These are phyloP conservation scores for Atherinosoma microstoma DNA, from an alignment of 2,797 vertebrate genomes.

Conservation along the genomic window DNA sequence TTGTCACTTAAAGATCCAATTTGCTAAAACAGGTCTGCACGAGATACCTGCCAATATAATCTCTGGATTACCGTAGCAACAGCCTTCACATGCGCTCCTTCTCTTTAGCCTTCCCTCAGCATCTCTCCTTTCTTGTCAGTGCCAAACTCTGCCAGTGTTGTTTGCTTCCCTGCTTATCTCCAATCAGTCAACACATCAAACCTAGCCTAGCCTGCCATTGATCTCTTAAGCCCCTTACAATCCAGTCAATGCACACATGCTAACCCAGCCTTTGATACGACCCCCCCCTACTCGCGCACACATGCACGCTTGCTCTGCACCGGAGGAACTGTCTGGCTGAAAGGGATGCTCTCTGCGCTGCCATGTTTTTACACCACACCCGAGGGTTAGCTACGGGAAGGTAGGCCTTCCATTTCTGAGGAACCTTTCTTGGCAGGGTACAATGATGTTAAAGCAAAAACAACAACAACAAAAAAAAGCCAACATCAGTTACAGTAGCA, in stretches of 20 bases:
- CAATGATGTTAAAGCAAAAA: constrained; percentile 2
- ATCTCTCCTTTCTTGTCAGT: constrained; percentile 15
- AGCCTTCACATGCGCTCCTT: neutral
- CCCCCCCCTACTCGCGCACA: neutral
- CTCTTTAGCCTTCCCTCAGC: constrained; percentile 10
- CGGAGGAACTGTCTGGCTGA: constrained; percentile 20
- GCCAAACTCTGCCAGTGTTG: constrained; percentile 37
- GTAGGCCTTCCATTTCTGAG: constrained; percentile 13
- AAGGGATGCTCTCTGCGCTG: constrained; percentile 38
- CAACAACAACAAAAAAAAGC: neutral
- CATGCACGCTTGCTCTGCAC: neutral
- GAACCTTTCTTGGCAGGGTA: neutral
- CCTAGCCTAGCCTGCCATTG: constrained; percentile 57
- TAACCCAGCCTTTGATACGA: constrained; percentile 66
- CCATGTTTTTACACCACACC: constrained; percentile 6
- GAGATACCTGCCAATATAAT: constrained; percentile 36
- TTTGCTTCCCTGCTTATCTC: constrained; percentile 66
- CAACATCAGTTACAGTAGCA: neutral
- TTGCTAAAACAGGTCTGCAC: constrained; percentile 44
- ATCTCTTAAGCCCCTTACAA: constrained; percentile 72
- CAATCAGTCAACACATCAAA: constrained; percentile 68
- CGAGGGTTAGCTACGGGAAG: neutral
- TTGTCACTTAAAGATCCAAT: constrained; percentile 39
- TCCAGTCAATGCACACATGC: constrained; percentile 70
- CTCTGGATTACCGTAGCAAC: constrained; percentile 11